A percentile compares a stretch with the other conserved stretches of the same genome.
These are phyloP conservation scores for Poecile montanus DNA, from an alignment of 2,797 vertebrate genomes.

Conservation along the genomic window DNA sequence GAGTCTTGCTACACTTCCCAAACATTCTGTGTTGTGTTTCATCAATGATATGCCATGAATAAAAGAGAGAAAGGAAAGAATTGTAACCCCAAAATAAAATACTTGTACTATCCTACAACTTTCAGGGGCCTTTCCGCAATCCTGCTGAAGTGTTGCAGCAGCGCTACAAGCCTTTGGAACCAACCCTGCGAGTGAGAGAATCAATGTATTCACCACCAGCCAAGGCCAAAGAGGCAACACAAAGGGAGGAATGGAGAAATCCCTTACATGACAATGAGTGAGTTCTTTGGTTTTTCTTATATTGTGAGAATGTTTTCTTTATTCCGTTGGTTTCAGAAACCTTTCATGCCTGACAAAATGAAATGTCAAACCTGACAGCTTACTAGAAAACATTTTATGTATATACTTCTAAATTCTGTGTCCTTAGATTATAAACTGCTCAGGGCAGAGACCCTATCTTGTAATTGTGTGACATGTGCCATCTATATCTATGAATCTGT, in stretches of 20 bases:
- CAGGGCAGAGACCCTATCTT: slow-evolving; percentile 13
- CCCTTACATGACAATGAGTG: slow-evolving; percentile 75
- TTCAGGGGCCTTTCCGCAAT: slow-evolving; percentile 85
- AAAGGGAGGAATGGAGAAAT: slow-evolving; percentile 66
- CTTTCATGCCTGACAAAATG: slow-evolving; percentile 39
- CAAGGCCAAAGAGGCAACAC: slow-evolving; percentile 74
- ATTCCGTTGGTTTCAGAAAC: background rate
- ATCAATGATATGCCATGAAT: slow-evolving; percentile 20
- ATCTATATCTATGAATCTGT: background rate
- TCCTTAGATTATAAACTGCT: slow-evolving; percentile 25
- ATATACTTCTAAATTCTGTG: slow-evolving; percentile 16
- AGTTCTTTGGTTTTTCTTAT: slow-evolving; percentile 49
- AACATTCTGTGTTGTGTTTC: background rate
- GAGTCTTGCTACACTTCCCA: slow-evolving; percentile 11
- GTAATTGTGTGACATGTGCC: slow-evolving; percentile 31
- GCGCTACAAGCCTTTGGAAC: slow-evolving; percentile 82
- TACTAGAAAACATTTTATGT: slow-evolving; percentile 13
- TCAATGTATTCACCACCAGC: slow-evolving; percentile 76
- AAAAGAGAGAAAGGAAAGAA: background rate
- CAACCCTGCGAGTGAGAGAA: slow-evolving; percentile 79
- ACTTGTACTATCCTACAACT: slow-evolving; percentile 32
- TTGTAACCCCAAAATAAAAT: slow-evolving; percentile 28
- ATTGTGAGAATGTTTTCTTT: slow-evolving; percentile 2
- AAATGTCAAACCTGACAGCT: slow-evolving; percentile 32
- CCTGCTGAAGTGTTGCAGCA: slow-evolving; percentile 81